Base-by-base conservation (phyloP, 2,888 invertebrate species). In the Drosophila aldrichi region DNA sequence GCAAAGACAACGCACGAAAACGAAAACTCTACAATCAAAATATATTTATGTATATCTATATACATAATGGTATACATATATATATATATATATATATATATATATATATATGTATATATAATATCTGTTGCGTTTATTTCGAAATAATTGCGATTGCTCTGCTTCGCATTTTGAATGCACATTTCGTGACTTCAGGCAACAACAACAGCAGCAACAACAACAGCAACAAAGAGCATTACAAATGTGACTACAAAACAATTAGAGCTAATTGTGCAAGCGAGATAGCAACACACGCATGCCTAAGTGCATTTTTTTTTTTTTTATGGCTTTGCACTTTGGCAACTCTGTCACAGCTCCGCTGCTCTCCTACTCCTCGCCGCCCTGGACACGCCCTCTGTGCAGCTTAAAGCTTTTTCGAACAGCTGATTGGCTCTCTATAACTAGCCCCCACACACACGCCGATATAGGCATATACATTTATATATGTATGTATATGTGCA, bases 201-300 rank as follows among this genome's bases (percentile, higher is more conserved):
- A 59, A 46, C 46, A 52, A 16, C 56, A 71, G 55, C 22, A 62
- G 14, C 46, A 58, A 51, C 41, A 52, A 16, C 56, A 71, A 58
- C 22, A 62, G 14, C 46, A 58, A 51, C 41, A 57, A 67, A 55
- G 43, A 61, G 64, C 61, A 77, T 73, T 69, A 70, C 81, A 84
- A 83, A 83, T 86, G 87, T 64, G 77, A 74, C 74, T 60, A 48
- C 74, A 74, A 87, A 84, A 81, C 87, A 83, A 83, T 83, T 83
- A 81, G 58, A 49, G 72, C 69, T 78, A 75, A 81, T 75, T 78
- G 72, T 81, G 78, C 56, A 66, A 81, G 69, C 60, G 75, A 75
- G 66, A 75, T 54, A 38, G 36, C 73, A 61, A 58, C 55, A 61
- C 60, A 75, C 61, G 74, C 77, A 65, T 58, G 62, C 76, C 55